Evolutionary conservation across 2,797 vertebrate species (phyloP).

Genomic region (Cyprinella venusta): DNA sequence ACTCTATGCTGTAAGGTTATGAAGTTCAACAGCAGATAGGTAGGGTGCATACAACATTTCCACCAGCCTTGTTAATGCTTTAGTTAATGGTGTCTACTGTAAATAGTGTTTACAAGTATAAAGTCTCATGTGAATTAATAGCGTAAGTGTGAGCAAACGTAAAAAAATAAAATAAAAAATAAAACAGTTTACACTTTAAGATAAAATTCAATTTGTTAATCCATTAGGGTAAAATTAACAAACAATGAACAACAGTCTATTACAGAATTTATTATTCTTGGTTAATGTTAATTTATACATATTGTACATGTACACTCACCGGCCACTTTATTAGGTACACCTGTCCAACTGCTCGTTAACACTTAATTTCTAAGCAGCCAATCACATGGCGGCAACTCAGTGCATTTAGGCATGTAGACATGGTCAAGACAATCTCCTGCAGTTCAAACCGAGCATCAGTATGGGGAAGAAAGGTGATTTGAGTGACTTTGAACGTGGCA

Average conservation of each 20-base stretch:
- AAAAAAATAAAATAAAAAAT: no score
- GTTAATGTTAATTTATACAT: not conserved
- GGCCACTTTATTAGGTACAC: no score
- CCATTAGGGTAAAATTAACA: not conserved
- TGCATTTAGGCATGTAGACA: no score
- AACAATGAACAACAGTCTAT: not conserved
- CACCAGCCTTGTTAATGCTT: not conserved
- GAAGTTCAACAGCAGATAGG: not conserved
- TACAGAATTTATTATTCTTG: not conserved
- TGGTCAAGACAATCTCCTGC: no score
- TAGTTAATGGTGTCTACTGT: not conserved
- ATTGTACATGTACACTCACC: no score
- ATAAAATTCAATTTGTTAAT: not conserved
- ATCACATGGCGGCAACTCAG: no score
- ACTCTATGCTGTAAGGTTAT: slow-evolving; percentile 4
- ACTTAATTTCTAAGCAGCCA: no score
- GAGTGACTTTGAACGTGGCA: no score
- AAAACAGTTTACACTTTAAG: not conserved
- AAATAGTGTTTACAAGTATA: not conserved
- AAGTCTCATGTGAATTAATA: not conserved
- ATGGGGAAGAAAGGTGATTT: no score
- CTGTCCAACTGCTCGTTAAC: no score
- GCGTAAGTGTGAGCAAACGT: not conserved
- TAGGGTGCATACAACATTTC: not conserved
- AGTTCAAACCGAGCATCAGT: no score